Base-by-base conservation (phyloP, 2,888 invertebrate genomes). In the Volucella bombylans region DNA sequence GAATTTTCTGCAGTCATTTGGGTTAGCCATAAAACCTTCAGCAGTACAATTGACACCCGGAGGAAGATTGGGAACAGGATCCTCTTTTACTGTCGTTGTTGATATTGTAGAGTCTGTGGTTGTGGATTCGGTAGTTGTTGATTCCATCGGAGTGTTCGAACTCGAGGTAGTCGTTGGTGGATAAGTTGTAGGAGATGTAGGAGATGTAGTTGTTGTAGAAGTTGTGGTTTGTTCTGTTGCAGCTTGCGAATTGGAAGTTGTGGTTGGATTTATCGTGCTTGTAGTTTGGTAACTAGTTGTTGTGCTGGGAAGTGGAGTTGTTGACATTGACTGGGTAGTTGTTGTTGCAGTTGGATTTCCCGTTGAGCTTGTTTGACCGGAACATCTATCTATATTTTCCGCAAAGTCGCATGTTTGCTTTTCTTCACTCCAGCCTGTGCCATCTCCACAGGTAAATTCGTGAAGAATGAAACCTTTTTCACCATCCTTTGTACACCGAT, bases 371-470 rank as follows among this genome's bases (percentile, higher is more conserved):
- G 74, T 74, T 15, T 59, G 38, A n/a, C 57, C 89, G 12, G 87
- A 87, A 73, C 91, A 91, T 18, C 89, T 79, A 1, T 89, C 87
- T 11, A 91, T 88, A 62, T 90, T 90, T 3, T 90, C 91, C 8
- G 92, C 91, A 78, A 91, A 90, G 65, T 91, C 91, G 69, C 92
- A 92, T 2, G 90, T 91, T 69, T 90, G 90, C 2, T 90, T 71
- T 12, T 89, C 88, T 61, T 93, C 92, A 88, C 94, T 94, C 94
- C 94, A 94, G 12, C 93, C 93, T 1, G 94, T 94, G 18, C 95
- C 95, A 59, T 94, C 93, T 0, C 93, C 95, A 88, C 95, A 95
- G 41, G 91, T 91, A 87, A 94, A 95, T 23, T 95, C 93, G 87
- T 94, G 94, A 90, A 93, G 93, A 1, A 92, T 93, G 71, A 92